These are phyloP conservation scores for Luidia sarsii DNA, from an alignment of 53 echinoderm and acorn worm genomes.

Conservation along the genomic window DNA sequence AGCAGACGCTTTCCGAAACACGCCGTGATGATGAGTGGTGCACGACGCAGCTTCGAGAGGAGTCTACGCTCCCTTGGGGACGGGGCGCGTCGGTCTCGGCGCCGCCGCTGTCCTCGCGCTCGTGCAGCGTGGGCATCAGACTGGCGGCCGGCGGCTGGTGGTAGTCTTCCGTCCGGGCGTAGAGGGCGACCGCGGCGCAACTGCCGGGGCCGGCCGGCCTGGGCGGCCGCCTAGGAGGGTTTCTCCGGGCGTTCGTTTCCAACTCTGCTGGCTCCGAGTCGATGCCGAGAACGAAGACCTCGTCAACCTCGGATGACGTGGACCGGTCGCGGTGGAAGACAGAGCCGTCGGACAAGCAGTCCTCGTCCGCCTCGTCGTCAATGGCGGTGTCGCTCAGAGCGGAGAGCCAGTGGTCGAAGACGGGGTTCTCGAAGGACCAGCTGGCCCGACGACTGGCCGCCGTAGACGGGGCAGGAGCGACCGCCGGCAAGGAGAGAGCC, in stretches of 20 bases:
- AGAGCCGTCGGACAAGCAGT: not conserved
- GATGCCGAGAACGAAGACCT: not conserved
- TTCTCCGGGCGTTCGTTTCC: no score
- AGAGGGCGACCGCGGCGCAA: slow-evolving; percentile 16
- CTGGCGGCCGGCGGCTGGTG: slow-evolving; percentile 6
- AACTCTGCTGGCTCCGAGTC: not conserved
- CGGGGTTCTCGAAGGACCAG: slow-evolving; percentile 53
- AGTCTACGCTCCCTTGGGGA: no score
- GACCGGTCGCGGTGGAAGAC: not conserved
- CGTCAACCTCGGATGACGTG: not conserved
- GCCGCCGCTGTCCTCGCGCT: slow-evolving; percentile 35
- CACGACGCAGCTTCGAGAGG: no score
- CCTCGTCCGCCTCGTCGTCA: not conserved
- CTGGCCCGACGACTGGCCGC: slow-evolving; percentile 15
- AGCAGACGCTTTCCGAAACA: slow-evolving; percentile 34
- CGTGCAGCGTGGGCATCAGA: slow-evolving; percentile 46
- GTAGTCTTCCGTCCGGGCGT: not conserved
- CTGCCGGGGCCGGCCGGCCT: not conserved
- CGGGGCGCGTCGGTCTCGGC: no score
- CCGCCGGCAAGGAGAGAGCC: not conserved
- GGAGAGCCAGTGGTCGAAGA: slow-evolving; percentile 51
- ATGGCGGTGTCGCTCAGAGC: not conserved
- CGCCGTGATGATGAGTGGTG: not conserved
- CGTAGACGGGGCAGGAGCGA: not conserved
- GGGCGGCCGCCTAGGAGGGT: no score